Percentiles rank a stretch among this genome's conserved stretches.
These are phyloP conservation scores for Glyptemys insculpta DNA, from an alignment of 2,797 vertebrate species.

Conservation along the genomic window DNA sequence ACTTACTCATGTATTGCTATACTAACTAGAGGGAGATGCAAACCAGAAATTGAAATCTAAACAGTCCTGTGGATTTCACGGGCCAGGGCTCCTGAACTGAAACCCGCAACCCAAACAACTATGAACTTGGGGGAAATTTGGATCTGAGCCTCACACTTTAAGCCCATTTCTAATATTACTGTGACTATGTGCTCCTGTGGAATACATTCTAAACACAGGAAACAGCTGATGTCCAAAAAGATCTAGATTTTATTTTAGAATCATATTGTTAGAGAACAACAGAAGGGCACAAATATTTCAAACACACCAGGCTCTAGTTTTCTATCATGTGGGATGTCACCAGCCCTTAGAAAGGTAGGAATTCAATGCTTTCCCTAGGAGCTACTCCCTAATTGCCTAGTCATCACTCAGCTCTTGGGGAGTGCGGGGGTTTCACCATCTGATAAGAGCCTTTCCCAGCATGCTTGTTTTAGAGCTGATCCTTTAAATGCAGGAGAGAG, in stretches of 20 bases:
- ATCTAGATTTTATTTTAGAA: background rate
- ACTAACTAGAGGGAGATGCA: background rate
- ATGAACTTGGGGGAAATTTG: background rate
- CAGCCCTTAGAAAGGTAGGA: background rate
- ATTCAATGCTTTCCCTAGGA: background rate
- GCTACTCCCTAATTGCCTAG: background rate
- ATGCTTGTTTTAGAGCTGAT: background rate
- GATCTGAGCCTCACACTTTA: background rate
- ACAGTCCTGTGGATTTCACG: background rate
- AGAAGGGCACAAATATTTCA: background rate
- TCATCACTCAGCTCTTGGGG: background rate
- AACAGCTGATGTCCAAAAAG: background rate
- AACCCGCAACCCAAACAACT: background rate
- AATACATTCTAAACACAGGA: background rate
- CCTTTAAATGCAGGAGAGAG: background rate
- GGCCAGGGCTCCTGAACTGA: background rate
- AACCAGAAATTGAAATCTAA: background rate
- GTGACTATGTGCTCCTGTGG: background rate
- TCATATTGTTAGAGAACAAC: background rate
- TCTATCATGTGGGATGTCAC: background rate
- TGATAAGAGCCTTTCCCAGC: background rate
- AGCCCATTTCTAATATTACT: background rate
- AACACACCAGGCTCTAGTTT: background rate
- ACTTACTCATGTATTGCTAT: background rate
- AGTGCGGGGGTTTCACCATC: background rate